Conservation (phyloP, 1,140 invertebrate genomes). For the Vollenhovia emeryi region DNA sequence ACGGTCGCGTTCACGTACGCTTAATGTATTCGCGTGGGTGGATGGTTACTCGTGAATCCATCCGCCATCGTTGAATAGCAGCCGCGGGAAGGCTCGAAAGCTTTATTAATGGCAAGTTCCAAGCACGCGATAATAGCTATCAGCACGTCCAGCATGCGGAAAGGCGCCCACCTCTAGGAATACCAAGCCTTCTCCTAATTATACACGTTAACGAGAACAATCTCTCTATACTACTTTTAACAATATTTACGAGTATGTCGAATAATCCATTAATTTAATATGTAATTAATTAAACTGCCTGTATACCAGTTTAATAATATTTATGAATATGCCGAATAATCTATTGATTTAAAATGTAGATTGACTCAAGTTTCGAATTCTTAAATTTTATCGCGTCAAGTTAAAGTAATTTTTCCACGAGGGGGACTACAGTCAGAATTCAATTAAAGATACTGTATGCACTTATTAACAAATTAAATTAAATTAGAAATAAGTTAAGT, state of each 20-base stretch:
- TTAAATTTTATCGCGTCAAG: not conserved
- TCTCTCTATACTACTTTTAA: not conserved
- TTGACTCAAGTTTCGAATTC: not conserved
- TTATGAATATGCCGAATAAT: not conserved
- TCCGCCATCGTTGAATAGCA: constrained; percentile 36
- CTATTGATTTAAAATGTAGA: not conserved
- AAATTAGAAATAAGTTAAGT: not conserved
- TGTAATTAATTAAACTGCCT: no score
- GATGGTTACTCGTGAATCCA: constrained; percentile 22
- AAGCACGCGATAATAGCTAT: constrained; percentile 29
- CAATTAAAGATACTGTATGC: not conserved
- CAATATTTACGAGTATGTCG: not conserved
- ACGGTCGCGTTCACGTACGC: not conserved
- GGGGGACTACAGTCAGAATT: not conserved
- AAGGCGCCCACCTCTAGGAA: not conserved
- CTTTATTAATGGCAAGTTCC: constrained; percentile 31
- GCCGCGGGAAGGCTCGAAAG: constrained; percentile 7
- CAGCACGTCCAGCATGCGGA: not conserved
- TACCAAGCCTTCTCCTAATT: not conserved
- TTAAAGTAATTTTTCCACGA: not conserved
- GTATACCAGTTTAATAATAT: no score
- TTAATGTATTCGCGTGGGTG: constrained; percentile 28
- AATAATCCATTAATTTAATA: not conserved
- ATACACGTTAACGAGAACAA: not conserved
- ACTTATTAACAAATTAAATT: not conserved